Evolutionary conservation across 2,113 vertebrate species (phyloP).

Genomic region (Etia nguti): DNA sequence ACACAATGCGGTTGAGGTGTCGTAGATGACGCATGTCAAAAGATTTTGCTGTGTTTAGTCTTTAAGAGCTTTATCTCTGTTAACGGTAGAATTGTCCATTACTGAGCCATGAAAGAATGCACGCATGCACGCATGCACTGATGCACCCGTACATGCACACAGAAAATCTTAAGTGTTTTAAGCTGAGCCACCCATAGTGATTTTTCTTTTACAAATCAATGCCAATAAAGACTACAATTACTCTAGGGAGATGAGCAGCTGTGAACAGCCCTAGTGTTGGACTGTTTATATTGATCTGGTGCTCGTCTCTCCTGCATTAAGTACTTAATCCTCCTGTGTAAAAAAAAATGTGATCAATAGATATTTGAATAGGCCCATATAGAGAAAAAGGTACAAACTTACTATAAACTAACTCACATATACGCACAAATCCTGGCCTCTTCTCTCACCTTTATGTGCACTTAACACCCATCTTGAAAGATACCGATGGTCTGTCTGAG

Average conservation of each 20-base stretch:
- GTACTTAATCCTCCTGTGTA: background rate
- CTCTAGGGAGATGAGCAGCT: conserved; percentile 20
- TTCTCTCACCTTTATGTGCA: conserved; percentile 15
- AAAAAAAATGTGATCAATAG: background rate
- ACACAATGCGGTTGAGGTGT: background rate
- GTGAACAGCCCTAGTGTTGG: background rate
- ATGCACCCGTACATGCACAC: background rate
- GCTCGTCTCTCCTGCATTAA: conserved; percentile 13
- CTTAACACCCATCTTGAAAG: conserved; percentile 44
- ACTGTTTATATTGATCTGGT: conserved; percentile 27
- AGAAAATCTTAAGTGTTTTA: background rate
- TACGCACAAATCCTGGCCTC: background rate
- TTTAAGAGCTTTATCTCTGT: background rate
- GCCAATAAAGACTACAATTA: background rate
- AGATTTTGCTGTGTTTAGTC: background rate
- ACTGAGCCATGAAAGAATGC: background rate
- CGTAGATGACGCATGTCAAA: background rate
- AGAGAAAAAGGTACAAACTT: background rate
- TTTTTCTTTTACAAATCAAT: conserved; percentile 37
- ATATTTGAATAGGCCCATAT: background rate
- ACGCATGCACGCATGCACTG: accelerated
- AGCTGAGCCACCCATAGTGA: conserved; percentile 27
- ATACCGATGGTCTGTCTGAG: conserved; percentile 43
- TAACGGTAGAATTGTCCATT: background rate
- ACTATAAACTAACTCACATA: background rate